Evolutionary conservation across 1,140 invertebrate species (phyloP), one percentile per base, ranked within the genome.

Genomic region (Lerema accius): DNA sequence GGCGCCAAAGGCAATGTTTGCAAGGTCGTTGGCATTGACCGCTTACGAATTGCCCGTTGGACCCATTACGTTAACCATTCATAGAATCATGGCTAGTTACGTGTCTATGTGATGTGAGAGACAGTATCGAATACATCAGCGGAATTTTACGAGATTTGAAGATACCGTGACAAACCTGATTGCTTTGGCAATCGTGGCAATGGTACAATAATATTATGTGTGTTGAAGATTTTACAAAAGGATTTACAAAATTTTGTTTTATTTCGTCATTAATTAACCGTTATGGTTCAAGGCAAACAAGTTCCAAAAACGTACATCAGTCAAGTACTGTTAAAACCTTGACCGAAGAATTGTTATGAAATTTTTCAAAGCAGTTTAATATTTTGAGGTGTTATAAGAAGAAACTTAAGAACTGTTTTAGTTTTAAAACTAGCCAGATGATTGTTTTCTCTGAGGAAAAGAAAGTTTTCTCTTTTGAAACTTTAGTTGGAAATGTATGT

Each of bases 1-100:
- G 65, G 62, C 45, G 71, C 66, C 65, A 48, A 53, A 66, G 68
- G 74, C 72, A 67, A 43, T 35, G 49, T 65, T 42, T 37, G 64
- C 76, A 84, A 82, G 79, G 81, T 78, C 80, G 70, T 65, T 80
- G 78, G 59, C 82, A 84, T 76, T 79, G 81, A 82, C 78, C 76
- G 76, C 65, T 58, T 58, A 53, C 53, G 42, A 58, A 58, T 61
- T 43, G 40, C 49, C 35, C 37, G 19, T 55, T 61, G 58, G 62
- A 39, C 59, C 56, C 32, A 66, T 55, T 58, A 66, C 63, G 53
- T 58, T 45, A 14, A 26, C 53, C 40, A 45, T 56, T 56, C 53
- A 56, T 45, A 43, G 39, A 45, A 43, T 56, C 53, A 56, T 45
- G 28, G 53, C 14, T 50, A 2, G 19, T 32, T 32, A 32, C 48